Conservation (phyloP, 2,797 vertebrate genomes). For the Hippocampus kuda region DNA sequence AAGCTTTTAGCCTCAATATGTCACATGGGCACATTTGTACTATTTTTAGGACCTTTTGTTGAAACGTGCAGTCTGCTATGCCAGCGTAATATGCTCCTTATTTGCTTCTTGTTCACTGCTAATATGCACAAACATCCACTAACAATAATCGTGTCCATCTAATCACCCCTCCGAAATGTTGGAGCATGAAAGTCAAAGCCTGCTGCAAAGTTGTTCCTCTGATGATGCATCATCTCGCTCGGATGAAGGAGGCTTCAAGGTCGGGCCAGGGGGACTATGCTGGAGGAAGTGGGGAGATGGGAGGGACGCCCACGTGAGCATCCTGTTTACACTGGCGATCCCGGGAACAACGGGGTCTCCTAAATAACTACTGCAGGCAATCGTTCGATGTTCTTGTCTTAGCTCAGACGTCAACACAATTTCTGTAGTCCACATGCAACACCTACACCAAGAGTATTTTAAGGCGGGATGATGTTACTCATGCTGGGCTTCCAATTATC, state of each 20-base stretch:
- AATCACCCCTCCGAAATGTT: constrained; percentile 24
- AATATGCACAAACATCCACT: constrained; percentile 12
- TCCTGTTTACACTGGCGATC: constrained; percentile 54
- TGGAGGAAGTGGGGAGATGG: constrained; percentile 36
- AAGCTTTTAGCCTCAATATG: constrained; percentile 67
- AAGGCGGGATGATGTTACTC: constrained; percentile 37
- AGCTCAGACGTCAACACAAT: constrained; percentile 1
- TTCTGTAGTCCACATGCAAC: constrained; percentile 26
- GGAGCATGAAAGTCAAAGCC: constrained; percentile 22
- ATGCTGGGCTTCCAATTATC: constrained; percentile 40
- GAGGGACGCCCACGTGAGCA: constrained; percentile 43
- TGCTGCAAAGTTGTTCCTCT: constrained; percentile 29
- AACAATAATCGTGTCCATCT: constrained; percentile 17
- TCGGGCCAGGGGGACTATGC: constrained; percentile 32
- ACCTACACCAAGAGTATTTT: constrained; percentile 38
- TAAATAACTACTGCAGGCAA: constrained; percentile 19
- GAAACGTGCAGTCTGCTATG: constrained; percentile 45
- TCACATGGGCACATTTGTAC: constrained; percentile 60
- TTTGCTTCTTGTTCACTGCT: constrained; percentile 24
- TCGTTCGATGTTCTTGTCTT: constrained; percentile 13
- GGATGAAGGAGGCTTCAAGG: constrained; percentile 24
- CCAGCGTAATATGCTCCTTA: constrained; percentile 35
- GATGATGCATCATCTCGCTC: constrained; percentile 19
- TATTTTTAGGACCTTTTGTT: constrained; percentile 66
- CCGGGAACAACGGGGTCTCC: constrained; percentile 19